phyloP scores from a whole-genome alignment of 2,113 vertebrate species.

The Caranx melampygus region DNA sequence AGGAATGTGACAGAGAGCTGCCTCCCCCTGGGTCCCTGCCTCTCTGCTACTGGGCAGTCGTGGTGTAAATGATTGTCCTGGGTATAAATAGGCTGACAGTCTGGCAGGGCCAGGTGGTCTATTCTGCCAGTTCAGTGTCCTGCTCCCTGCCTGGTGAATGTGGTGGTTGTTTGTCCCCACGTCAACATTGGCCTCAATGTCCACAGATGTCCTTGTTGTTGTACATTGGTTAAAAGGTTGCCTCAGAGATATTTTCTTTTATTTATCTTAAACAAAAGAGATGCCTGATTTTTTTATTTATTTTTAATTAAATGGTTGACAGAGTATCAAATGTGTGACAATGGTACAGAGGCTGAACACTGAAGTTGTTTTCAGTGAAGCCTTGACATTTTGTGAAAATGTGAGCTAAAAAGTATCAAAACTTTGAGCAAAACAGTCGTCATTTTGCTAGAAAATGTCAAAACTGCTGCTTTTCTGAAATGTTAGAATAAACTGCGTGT shows the following conservation, averaged over 20 bases:
- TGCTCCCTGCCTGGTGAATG: conserved; percentile 42
- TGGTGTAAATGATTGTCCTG: conserved; percentile 75
- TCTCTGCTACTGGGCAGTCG: conserved; percentile 40
- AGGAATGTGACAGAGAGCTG: conserved; percentile 34
- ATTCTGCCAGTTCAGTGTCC: conserved; percentile 72
- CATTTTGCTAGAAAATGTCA: not conserved
- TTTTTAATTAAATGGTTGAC: not conserved
- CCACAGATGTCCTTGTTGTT: conserved; percentile 41
- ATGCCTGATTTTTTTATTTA: not conserved
- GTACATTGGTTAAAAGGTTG: conserved; percentile 33
- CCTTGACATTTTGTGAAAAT: not conserved
- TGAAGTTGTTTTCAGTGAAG: not conserved
- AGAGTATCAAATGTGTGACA: not conserved
- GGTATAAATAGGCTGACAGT: conserved; percentile 82
- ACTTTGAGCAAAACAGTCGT: not conserved
- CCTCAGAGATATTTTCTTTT: not conserved
- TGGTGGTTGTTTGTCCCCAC: conserved; percentile 51
- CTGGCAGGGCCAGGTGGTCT: conserved; percentile 80
- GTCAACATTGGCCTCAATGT: conserved; percentile 49
- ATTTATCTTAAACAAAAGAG: not conserved
- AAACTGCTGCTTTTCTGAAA: not conserved
- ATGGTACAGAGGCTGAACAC: not conserved
- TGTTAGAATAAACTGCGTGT: no score
- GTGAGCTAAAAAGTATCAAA: not conserved
- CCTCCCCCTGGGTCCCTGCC: conserved; percentile 23